phyloP scores from a whole-genome alignment of 2,113 vertebrate species.

The Carollia perspicillata region DNA sequence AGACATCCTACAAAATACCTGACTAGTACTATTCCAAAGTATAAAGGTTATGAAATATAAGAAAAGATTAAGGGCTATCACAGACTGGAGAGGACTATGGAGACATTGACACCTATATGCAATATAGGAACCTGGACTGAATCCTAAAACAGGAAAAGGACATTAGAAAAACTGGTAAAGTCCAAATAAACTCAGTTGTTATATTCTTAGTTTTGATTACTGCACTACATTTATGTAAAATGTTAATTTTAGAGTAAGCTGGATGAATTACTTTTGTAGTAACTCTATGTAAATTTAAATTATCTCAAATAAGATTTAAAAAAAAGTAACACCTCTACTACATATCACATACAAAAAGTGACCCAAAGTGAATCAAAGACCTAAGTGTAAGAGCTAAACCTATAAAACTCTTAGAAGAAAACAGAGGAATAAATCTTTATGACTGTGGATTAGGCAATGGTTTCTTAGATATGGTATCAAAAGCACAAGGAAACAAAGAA shows the following conservation, averaged over 20 bases:
- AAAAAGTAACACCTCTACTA: neutral
- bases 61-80: neutral
- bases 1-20: neutral
- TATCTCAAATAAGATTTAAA: neutral
- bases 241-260: neutral
- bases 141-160: neutral
- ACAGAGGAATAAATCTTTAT: neutral
- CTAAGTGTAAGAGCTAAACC: neutral
- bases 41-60: neutral
- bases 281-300: neutral
- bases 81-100: neutral
- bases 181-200: neutral
- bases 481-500: neutral
- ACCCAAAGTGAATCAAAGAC: neutral
- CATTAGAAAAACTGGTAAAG: neutral
- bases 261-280: neutral
- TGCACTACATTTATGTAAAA: neutral
- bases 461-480: neutral
- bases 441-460: neutral
- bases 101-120: neutral
- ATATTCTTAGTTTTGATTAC: neutral
- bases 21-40: neutral
- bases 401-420: neutral
- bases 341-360: neutral
- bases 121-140: neutral